Base-by-base conservation (phyloP, 2,888 invertebrate genomes). In the Pherbina coryleti region DNA sequence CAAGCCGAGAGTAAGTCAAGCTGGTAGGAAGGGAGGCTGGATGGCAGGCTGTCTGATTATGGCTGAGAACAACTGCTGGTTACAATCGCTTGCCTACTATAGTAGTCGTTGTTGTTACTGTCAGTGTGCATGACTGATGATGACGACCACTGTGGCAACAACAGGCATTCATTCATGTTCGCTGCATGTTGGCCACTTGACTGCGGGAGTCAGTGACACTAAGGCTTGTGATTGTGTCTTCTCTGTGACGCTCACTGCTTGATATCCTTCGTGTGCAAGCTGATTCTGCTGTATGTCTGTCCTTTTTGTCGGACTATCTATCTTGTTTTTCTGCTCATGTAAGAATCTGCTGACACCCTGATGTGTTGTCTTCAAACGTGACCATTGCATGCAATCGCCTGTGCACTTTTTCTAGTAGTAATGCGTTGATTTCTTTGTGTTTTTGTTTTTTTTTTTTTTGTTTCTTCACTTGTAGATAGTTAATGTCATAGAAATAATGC, bases 121-220 rank as follows among this genome's bases (percentile, higher is more conserved):
- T 82, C 81, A 81, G 77, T 79, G 78, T 73, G 81, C 80, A 81
- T 83, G 82, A 83, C 82, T 83, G 82, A 83, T 83, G 83, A 82
- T 81, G 82, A 81, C 79, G 81, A 80, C 80, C 82, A 80, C 79
- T 81, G 78, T 80, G 60, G 11, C 72, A 44, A 25, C 57, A 49
- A n/a, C 49, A 57, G n/a, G 22, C 72, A 72, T 64, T 28, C 31
- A n/a, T 55, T 17, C 14, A 57, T 57, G 34, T 31, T 37, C 57
- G 3, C 37, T 72, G 60, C 60, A 44, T 72, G 57, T 25, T 34
- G 72, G 72, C 44, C 72, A 72, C 60, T 72, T 72, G 72, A 57
- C 72, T 72, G 72, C 60, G 44, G 37, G 72, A 72, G 44, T 44
- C 60, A 37, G 3, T 37, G 55, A 31, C 70, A 62, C 62, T 9